phyloP scores from a whole-genome alignment of 2,888 invertebrate species.

The Scaeva pyrastri region DNA sequence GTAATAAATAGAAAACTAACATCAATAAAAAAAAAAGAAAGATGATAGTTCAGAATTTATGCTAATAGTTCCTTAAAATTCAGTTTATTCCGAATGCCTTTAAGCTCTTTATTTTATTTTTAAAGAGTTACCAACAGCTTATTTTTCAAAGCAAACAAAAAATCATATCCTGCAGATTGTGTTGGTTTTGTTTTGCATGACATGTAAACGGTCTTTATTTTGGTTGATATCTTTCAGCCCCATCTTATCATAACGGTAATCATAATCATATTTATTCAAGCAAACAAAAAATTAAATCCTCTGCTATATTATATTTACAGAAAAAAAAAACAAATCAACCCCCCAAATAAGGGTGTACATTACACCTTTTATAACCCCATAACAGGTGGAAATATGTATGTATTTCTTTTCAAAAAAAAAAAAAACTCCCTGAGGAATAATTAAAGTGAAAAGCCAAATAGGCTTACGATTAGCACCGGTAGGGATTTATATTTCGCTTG shows the following conservation, averaged over 20 bases:
- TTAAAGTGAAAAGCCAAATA: constrained; percentile 52
- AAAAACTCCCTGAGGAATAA: constrained; percentile 47
- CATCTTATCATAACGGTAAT: neutral
- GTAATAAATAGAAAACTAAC: too few species aligned
- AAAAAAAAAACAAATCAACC: neutral
- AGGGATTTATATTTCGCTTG: constrained; percentile 27
- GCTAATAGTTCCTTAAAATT: too few species aligned
- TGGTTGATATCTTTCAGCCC: neutral
- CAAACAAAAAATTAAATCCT: neutral
- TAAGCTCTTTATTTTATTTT: too few species aligned
- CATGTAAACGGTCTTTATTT: neutral
- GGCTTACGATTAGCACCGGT: constrained; percentile 39
- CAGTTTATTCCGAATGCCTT: too few species aligned
- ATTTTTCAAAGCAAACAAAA: too few species aligned
- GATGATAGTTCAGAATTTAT: too few species aligned
- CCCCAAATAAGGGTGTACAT: neutral
- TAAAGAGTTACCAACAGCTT: too few species aligned
- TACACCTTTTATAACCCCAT: neutral
- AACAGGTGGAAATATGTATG: constrained; percentile 18
- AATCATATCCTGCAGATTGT: too few species aligned
- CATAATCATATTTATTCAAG: constrained; percentile 19
- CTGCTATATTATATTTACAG: neutral
- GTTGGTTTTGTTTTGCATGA: too few species aligned
- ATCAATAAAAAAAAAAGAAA: too few species aligned
- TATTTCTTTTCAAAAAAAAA: neutral